These are phyloP conservation scores for Lepilemur ruficaudatus DNA, from an alignment of 2,797 vertebrate species.

Conservation along the genomic window DNA sequence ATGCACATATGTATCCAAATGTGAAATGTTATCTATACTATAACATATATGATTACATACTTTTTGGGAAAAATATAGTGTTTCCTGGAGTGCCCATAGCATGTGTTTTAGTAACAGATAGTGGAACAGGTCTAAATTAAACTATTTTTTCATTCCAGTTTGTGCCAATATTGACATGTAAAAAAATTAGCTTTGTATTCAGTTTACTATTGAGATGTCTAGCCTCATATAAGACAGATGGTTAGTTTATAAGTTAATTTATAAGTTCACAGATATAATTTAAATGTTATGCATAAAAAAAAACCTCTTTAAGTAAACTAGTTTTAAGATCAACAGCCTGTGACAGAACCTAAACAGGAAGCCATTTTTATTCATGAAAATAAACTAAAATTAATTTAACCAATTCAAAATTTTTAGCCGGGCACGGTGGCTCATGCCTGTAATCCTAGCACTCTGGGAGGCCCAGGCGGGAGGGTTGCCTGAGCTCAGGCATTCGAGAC, in stretches of 20 bases:
- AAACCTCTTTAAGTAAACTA: constrained; percentile 56
- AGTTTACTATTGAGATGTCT: constrained; percentile 10
- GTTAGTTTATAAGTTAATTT: constrained; percentile 50
- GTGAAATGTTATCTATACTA: constrained; percentile 38
- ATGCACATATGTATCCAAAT: constrained; percentile 45
- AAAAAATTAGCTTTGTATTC: constrained; percentile 9
- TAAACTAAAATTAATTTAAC: constrained; percentile 69
- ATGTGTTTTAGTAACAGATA: constrained; percentile 21
- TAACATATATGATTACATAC: constrained; percentile 26
- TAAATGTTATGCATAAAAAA: constrained; percentile 55
- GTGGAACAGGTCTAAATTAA: constrained; percentile 38
- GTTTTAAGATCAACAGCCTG: constrained; percentile 37
- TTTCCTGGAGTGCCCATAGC: constrained; percentile 49
- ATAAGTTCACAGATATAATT: constrained; percentile 65
- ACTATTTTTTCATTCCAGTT: constrained; percentile 58
- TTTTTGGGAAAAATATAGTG: background rate
- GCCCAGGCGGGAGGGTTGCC: no score
- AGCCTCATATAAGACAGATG: background rate
- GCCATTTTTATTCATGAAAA: constrained; percentile 69
- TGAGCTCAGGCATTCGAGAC: no score
- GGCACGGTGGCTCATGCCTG: no score
- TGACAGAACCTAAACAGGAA: constrained; percentile 63
- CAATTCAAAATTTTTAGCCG: constrained; percentile 18
- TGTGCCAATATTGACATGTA: constrained; percentile 22
- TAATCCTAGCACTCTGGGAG: no score